Conservation (phyloP, 2,888 invertebrate species). For the Hedya salicella region DNA sequence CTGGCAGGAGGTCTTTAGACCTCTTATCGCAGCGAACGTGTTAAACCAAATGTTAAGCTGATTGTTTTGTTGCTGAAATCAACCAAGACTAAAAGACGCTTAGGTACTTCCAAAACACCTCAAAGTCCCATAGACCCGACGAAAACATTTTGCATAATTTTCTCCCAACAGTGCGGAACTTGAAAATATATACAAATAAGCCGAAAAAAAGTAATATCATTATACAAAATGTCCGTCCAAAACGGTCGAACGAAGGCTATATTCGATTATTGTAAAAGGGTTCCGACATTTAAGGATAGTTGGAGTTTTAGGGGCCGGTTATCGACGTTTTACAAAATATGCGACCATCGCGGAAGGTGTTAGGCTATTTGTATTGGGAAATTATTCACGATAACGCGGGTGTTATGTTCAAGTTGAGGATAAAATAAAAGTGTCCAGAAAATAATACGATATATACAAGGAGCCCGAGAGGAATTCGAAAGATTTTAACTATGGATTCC, state of each 20-base stretch:
- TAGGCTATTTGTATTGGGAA: conserved; percentile 28
- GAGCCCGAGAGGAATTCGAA: too few relatives aligned
- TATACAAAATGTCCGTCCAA: conserved; percentile 65
- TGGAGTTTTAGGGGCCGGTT: conserved; percentile 59
- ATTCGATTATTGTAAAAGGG: conserved; percentile 77
- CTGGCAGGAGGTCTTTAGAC: too few relatives aligned
- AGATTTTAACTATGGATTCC: too few relatives aligned
- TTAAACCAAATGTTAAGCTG: too few relatives aligned
- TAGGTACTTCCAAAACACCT: background rate
- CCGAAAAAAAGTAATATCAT: conserved; percentile 62
- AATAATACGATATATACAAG: too few relatives aligned
- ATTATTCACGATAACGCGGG: conserved; percentile 17
- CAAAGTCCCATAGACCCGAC: conserved; percentile 1
- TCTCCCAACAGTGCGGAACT: conserved; percentile 19
- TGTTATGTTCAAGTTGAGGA: conserved; percentile 17
- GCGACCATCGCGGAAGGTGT: conserved; percentile 24
- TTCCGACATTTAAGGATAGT: conserved; percentile 69
- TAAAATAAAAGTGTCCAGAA: conserved; percentile 1
- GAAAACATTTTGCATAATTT: conserved; percentile 12
- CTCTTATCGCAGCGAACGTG: too few relatives aligned
- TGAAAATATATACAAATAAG: conserved; percentile 35
- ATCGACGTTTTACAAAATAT: conserved; percentile 41
- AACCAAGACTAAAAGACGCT: too few relatives aligned
- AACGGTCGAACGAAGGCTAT: conserved; percentile 70
- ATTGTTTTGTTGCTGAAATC: too few relatives aligned